These are phyloP conservation scores for Coelogynopora nodosa DNA, from an alignment of 2,888 invertebrate genomes.

Conservation along the genomic window DNA sequence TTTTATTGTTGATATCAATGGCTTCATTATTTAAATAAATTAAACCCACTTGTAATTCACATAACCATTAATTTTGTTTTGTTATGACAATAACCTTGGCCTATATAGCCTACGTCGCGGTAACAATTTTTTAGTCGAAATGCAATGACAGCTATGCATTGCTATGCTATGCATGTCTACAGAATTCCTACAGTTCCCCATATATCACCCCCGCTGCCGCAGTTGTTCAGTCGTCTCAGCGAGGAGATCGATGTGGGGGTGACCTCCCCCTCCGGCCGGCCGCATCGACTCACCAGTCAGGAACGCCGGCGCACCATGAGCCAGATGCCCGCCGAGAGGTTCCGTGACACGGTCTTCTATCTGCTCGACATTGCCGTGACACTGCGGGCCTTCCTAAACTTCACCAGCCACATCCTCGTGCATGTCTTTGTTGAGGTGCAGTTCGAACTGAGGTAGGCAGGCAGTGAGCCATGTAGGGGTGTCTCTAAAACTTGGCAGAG, in stretches of 20 bases:
- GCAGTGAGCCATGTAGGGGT: not conserved
- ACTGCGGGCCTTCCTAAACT: conserved; percentile 68
- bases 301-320: not conserved
- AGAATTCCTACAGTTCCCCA: no score
- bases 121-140: no score
- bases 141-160: no score
- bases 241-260: conserved; percentile 53
- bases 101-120: no score
- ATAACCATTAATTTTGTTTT: no score
- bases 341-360: conserved; percentile 71
- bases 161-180: no score
- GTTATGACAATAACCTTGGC: no score
- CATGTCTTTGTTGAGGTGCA: not conserved
- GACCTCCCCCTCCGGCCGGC: conserved; percentile 38
- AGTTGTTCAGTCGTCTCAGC: conserved; percentile 61
- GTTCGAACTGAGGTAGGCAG: not conserved
- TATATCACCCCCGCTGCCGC: no score
- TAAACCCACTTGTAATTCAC: no score
- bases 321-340: conserved; percentile 52
- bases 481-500: not conserved
- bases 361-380: conserved; percentile 71
- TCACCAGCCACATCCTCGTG: conserved; percentile 47
- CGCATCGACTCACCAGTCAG: conserved; percentile 31
- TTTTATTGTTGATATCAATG: no score
- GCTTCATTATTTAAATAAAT: no score